phyloP scores from a whole-genome alignment of 2,888 invertebrate species.

The Drosophila demipolita region DNA sequence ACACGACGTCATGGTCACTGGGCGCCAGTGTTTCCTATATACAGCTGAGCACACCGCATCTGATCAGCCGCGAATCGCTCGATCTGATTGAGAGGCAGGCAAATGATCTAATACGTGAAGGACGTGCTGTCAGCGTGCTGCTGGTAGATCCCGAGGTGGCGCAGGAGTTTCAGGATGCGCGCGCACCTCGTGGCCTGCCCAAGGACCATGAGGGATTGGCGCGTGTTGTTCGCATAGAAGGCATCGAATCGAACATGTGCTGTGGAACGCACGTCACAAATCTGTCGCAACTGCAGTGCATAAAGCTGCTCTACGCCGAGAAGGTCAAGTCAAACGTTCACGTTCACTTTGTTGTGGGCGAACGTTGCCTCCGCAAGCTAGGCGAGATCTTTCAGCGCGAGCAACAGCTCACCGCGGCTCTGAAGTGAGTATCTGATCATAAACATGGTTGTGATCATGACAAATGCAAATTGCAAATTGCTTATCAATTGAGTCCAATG shows the following conservation, averaged over 20 bases:
- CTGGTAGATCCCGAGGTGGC: constrained; percentile 88
- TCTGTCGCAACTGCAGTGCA: constrained; percentile 88
- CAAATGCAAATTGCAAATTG: background rate
- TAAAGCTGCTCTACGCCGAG: constrained; percentile 89
- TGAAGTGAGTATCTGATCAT: constrained; percentile 88
- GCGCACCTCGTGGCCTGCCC: constrained; percentile 88
- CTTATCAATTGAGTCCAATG: background rate
- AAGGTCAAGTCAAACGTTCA: constrained; percentile 90
- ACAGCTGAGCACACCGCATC: constrained; percentile 87
- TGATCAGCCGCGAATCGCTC: constrained; percentile 86
- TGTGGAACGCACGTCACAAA: constrained; percentile 95
- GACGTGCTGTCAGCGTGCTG: constrained; percentile 86
- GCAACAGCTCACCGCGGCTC: constrained; percentile 88
- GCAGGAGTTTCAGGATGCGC: constrained; percentile 83
- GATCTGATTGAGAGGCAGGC: constrained; percentile 87
- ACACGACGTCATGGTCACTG: constrained; percentile 92
- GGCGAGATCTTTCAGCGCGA: constrained; percentile 89
- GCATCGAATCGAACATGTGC: constrained; percentile 93
- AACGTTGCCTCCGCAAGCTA: constrained; percentile 88
- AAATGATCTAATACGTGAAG: constrained; percentile 89
- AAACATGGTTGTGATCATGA: background rate
- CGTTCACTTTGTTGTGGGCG: constrained; percentile 90
- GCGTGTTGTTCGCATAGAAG: constrained; percentile 91
- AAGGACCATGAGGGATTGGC: constrained; percentile 92
- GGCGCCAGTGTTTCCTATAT: constrained; percentile 91